Conservation (phyloP, 2,113 vertebrate species). For the Sarotherodon lohbergeri region DNA sequence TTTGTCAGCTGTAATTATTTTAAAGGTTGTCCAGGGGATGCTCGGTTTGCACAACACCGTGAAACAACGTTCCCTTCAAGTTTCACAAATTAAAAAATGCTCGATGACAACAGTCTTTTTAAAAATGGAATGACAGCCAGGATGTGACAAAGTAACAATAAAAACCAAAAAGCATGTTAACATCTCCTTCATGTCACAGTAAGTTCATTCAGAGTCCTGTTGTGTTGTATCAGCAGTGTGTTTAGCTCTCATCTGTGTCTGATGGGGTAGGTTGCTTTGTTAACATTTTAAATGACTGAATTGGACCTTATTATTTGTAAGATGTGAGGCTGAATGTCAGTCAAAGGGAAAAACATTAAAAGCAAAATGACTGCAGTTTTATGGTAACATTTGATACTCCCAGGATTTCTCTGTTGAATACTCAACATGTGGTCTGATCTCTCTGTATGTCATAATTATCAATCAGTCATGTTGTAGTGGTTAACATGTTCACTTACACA, state of each 20-base stretch:
- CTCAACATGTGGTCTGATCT: neutral
- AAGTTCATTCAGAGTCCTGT: too few species aligned
- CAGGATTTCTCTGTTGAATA: neutral
- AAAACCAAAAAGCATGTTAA: neutral
- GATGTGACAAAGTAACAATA: neutral
- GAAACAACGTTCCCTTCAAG: neutral
- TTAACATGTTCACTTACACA: neutral
- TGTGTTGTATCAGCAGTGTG: neutral
- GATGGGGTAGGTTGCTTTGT: neutral
- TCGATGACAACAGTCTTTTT: neutral
- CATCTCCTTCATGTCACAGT: neutral
- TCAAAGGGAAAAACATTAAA: neutral
- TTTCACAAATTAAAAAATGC: neutral
- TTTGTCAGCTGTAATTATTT: neutral
- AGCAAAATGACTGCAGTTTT: neutral
- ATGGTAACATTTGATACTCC: neutral
- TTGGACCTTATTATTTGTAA: too few species aligned
- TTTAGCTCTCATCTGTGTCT: neutral
- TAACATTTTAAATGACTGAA: neutral
- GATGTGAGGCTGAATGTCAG: neutral
- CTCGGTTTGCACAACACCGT: neutral
- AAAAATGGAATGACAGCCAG: neutral
- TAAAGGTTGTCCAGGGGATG: neutral
- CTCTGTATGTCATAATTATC: neutral
- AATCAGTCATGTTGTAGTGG: neutral